Evolutionary conservation across 1,140 invertebrate genomes (phyloP), one percentile per base, ranked within the genome.

Genomic region (Bicyclus anynana): DNA sequence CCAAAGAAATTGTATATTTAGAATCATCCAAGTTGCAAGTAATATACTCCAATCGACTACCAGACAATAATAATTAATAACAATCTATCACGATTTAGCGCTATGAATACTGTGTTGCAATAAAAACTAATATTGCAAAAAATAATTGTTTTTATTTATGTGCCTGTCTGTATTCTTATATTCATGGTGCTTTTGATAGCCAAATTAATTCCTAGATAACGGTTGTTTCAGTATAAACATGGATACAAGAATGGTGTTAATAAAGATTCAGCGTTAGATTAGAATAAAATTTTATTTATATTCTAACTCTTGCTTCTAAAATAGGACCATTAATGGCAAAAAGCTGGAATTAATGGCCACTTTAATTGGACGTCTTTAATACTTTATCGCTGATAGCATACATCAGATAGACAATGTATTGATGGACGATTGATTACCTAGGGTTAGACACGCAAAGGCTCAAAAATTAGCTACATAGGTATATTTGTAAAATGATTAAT

Each of bases 261-360:
- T 56, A 40, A 56, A 56, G 37, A 40, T 56, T 56, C 35, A 56
- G 21, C 49, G 47, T 9, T 27, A 20, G 13, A 40, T 40, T 40
- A 16, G 9, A 49, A 49, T 50, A 49, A 56, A 50, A n/a, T 40
- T 56, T 56, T 29, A 50, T 56, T 20, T 21, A 13, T 5, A 17
- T 27, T 40, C 13, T 21, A 52, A 52, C 23, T 40, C 13, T 33
- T 5, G 1, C 10, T 5, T 40, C 37, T 17, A 40, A 40, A 40
- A 3, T 40, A 40, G 16, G 13, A 40, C 37, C 14, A 17, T 40
- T 40, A 40, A 40, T 40, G 6, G 16, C 13, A 40, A 40, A 40
- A 40, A 40, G 37, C 37, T 13, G 37, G 37, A 16, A 17, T 40
- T 40, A 16, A 40, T 40, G 37, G 3, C 16, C 13, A 40, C 16